phyloP scores from a whole-genome alignment of 2,888 invertebrate genomes.

The Chrysopilus asiliformis region DNA sequence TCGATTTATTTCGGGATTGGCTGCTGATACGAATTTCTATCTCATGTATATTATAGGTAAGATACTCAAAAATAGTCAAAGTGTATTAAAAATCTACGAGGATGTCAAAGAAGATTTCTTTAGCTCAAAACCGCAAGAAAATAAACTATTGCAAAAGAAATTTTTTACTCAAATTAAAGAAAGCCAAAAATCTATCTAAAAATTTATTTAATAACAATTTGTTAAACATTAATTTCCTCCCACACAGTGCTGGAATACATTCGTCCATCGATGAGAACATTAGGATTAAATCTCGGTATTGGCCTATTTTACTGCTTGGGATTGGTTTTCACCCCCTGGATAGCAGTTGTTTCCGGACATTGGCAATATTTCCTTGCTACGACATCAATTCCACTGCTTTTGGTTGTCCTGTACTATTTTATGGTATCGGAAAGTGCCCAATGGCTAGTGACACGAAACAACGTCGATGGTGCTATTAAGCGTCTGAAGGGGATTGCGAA shows the following conservation, averaged over 20 bases:
- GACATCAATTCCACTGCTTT: conserved; percentile 39
- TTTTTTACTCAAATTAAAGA: no score
- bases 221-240: no score
- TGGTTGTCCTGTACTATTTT: conserved; percentile 39
- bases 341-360: conserved; percentile 36
- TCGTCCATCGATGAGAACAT: conserved; percentile 42
- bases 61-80: no score
- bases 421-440: conserved; percentile 47
- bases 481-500: conserved; percentile 42
- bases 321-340: conserved; percentile 40
- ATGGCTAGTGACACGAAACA: conserved; percentile 45
- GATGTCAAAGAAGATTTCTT: no score
- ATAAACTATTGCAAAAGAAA: no score
- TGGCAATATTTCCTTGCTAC: conserved; percentile 42
- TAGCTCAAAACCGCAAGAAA: no score
- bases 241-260: conserved; percentile 45
- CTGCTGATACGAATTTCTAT: conserved; percentile 45
- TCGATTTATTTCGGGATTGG: conserved; percentile 45
- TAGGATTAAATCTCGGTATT: conserved; percentile 44
- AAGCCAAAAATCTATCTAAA: no score
- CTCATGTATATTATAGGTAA: conserved; percentile 50
- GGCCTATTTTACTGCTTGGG: conserved; percentile 46
- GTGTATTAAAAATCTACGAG: no score
- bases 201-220: no score
- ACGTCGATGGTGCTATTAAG: conserved; percentile 39